Conservation (phyloP, 1,140 invertebrate genomes). For the Marisa cornuarietis region DNA sequence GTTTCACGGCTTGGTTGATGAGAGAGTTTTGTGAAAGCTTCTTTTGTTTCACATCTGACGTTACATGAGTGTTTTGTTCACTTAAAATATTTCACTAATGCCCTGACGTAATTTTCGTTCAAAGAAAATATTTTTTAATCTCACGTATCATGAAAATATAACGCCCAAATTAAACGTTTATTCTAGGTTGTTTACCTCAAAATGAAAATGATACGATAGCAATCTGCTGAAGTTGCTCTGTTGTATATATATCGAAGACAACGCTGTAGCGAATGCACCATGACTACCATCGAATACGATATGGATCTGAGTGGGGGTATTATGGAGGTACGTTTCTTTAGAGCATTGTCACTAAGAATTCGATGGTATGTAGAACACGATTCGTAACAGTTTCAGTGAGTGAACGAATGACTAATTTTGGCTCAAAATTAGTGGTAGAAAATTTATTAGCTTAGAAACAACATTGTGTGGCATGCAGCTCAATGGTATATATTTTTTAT, state of each 20-base stretch:
- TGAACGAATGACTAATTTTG: slow-evolving; percentile 1
- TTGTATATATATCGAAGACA: neutral
- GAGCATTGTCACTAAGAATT: neutral
- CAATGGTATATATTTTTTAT: slow-evolving; percentile 28
- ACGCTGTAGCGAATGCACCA: slow-evolving; percentile 69
- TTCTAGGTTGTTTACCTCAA: neutral
- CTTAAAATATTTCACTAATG: slow-evolving; percentile 19
- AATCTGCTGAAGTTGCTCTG: slow-evolving; percentile 1
- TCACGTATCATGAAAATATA: neutral
- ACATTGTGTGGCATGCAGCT: neutral
- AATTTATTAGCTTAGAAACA: slow-evolving; percentile 2
- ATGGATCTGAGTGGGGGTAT: slow-evolving; percentile 73
- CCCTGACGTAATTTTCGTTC: neutral
- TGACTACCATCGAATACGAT: slow-evolving; percentile 69
- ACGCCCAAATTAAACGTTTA: slow-evolving; percentile 9
- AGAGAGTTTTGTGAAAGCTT: slow-evolving; percentile 20
- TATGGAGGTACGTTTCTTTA: slow-evolving; percentile 73
- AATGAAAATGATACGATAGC: neutral
- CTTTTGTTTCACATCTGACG: neutral
- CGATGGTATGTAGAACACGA: neutral
- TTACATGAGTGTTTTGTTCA: neutral
- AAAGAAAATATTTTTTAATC: neutral
- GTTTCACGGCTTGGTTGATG: slow-evolving; percentile 32
- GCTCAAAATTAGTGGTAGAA: neutral
- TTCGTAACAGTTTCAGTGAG: slow-evolving; percentile 22